A percentile compares a stretch with the other conserved stretches of the same genome.
phyloP scores from a whole-genome alignment of 2,888 invertebrate genomes.

The Drosophila sordidapex region DNA sequence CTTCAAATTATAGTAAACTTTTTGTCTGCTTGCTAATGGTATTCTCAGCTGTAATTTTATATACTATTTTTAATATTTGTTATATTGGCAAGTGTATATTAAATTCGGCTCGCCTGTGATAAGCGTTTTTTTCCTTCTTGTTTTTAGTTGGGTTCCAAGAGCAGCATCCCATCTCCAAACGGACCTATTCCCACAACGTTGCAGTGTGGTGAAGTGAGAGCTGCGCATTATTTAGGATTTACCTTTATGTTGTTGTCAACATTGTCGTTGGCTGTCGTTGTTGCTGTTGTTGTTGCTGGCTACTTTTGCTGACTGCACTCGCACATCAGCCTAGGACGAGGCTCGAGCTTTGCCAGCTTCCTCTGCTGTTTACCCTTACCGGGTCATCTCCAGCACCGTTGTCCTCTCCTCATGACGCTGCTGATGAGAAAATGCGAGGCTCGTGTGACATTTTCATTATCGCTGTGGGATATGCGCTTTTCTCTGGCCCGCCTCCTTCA shows the following conservation, averaged over 20 bases:
- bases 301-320: constrained; percentile 64
- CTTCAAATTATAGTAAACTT: too few species aligned
- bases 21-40: neutral
- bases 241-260: constrained; percentile 80
- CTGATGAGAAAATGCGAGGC: constrained; percentile 83
- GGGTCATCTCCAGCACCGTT: constrained; percentile 7
- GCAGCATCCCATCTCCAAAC: constrained; percentile 6
- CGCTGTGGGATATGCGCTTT: constrained; percentile 79
- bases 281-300: constrained; percentile 13
- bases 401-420: constrained; percentile 50
- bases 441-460: constrained; percentile 84
- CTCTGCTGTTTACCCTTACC: neutral
- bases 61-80: too few species aligned
- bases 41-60: neutral
- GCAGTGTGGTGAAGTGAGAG: constrained; percentile 67
- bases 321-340: constrained; percentile 46
- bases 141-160: neutral
- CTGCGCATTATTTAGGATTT: constrained; percentile 82
- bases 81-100: neutral
- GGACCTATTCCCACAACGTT: constrained; percentile 51
- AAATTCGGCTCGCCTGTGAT: neutral
- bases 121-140: neutral
- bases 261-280: constrained; percentile 50
- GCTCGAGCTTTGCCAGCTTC: constrained; percentile 21
- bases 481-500: constrained; percentile 30